A percentile compares a stretch with the other conserved stretches of the same genome.
Conservation (phyloP, 2,888 invertebrate species). For the Volucella inanis region DNA sequence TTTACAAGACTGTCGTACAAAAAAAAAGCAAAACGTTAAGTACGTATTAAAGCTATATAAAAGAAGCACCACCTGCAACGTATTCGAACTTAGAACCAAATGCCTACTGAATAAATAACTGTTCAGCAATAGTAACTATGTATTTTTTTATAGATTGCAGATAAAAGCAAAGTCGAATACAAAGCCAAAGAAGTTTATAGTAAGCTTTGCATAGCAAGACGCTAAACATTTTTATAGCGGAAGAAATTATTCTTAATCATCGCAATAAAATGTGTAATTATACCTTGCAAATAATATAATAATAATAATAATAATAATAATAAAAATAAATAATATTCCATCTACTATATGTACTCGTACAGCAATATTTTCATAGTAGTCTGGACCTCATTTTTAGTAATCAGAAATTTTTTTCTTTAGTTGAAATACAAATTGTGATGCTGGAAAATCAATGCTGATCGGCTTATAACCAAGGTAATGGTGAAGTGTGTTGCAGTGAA, state of each 20-base stretch:
- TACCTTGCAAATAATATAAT: no score
- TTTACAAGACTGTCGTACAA: no score
- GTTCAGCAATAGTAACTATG: no score
- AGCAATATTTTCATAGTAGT: slow-evolving; percentile 39
- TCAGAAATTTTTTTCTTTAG: slow-evolving; percentile 42
- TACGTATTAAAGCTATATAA: no score
- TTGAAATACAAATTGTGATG: slow-evolving; percentile 68
- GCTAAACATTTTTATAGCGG: slow-evolving; percentile 37
- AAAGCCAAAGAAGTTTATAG: no score
- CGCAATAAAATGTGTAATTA: slow-evolving; percentile 70
- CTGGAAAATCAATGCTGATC: slow-evolving; percentile 60
- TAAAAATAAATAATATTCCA: no score
- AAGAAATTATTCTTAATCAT: slow-evolving; percentile 65
- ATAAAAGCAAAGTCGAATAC: slow-evolving; percentile 11
- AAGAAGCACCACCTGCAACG: no score
- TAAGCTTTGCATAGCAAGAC: not conserved
- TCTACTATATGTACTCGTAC: slow-evolving; percentile 56
- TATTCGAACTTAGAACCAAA: no score
- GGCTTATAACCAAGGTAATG: slow-evolving; percentile 55
- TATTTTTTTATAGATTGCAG: no score
- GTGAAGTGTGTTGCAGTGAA: slow-evolving; percentile 44
- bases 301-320: no score
- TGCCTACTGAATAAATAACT: no score
- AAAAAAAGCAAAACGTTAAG: no score
- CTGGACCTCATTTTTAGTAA: slow-evolving; percentile 41